phyloP scores from a whole-genome alignment of 30 jellyfish, hydroid and myxozoan species.

The Phacellophora camtschatica region DNA sequence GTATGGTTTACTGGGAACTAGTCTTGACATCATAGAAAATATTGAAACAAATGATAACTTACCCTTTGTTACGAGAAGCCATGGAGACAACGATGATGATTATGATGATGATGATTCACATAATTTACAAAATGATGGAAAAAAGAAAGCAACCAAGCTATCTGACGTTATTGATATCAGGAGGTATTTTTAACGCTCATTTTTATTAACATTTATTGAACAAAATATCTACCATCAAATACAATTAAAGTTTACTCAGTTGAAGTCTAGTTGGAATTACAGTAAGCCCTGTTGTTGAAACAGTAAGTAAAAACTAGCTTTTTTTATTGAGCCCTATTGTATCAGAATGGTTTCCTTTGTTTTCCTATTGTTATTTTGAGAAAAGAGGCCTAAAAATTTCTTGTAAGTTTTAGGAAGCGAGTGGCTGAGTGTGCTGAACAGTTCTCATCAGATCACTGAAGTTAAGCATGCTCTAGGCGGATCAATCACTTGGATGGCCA shows the following conservation, averaged over 20 bases:
- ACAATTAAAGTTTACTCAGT: no score
- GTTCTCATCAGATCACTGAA: no score
- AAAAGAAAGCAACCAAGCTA: not conserved
- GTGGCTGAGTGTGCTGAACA: no score
- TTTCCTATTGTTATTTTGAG: not conserved
- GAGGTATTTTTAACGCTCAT: no score
- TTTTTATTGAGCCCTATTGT: not conserved
- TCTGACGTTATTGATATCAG: not conserved
- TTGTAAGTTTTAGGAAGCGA: no score
- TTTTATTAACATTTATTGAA: no score
- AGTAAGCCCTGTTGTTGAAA: not conserved
- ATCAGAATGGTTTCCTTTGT: not conserved
- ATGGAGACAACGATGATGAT: conserved; percentile 10
- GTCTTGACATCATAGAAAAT: conserved; percentile 33
- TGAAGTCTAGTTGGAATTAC: no score
- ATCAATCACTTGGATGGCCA: no score
- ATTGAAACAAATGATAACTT: conserved; percentile 40
- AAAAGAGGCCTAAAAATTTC: no score
- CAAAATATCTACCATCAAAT: no score
- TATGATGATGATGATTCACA: conserved; percentile 4
- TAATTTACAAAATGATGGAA: not conserved
- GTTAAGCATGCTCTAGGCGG: no score
- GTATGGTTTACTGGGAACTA: conserved; percentile 93
- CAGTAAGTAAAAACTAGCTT: not conserved
- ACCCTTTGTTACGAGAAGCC: conserved; percentile 30